Evolutionary conservation across 2,113 vertebrate species (phyloP).

Genomic region (Neolamprologus longior): DNA sequence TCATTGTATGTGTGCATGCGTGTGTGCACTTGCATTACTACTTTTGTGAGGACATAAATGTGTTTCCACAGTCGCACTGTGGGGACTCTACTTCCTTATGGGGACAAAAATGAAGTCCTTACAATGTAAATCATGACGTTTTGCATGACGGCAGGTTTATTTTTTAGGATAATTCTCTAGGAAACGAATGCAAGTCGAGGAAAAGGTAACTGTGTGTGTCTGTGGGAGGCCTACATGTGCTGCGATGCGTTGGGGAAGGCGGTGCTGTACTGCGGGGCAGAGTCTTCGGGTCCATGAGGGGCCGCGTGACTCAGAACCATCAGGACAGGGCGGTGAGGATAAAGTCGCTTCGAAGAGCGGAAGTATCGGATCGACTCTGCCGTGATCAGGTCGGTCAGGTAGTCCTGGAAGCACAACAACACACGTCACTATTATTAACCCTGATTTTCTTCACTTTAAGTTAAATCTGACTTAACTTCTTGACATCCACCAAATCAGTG

Average conservation of each 20-base stretch:
- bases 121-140: neutral
- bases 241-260: constrained; percentile 93
- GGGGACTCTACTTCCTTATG: neutral
- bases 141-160: neutral
- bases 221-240: constrained; percentile 83
- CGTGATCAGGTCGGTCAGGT: constrained; percentile 94
- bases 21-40: neutral
- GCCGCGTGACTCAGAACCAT: constrained; percentile 96
- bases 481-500: neutral
- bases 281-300: constrained; percentile 90
- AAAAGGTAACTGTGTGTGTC: neutral
- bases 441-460: neutral
- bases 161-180: neutral
- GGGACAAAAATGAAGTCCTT: neutral
- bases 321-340: constrained; percentile 87
- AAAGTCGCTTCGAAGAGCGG: constrained; percentile 88
- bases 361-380: constrained; percentile 91
- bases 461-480: neutral
- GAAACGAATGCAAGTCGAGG: neutral
- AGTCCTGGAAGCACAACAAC: constrained; percentile 75
- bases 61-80: neutral
- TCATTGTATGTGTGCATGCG: neutral
- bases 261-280: constrained; percentile 86
- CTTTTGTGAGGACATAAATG: neutral
- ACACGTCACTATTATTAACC: neutral